These are phyloP conservation scores for Aix galericulata DNA, from an alignment of 2,113 vertebrate species.

Conservation along the genomic window DNA sequence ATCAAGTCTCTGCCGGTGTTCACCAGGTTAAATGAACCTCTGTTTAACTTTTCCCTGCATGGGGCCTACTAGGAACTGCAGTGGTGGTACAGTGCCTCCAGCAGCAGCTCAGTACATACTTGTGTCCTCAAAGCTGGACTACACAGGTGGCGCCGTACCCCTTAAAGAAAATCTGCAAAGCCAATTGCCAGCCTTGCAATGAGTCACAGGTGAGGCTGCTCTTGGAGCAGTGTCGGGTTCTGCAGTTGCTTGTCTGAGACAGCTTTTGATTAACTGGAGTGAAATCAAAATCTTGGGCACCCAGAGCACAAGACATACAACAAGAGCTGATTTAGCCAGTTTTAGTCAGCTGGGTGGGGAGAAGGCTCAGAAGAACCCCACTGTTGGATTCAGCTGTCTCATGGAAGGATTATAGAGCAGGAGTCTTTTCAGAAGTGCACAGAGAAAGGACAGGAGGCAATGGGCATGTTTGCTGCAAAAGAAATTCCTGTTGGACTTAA, in stretches of 20 bases:
- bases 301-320: not conserved
- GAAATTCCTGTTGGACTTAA: not conserved
- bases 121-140: not conserved
- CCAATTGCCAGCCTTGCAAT: not conserved
- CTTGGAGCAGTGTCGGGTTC: not conserved
- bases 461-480: fast-evolving
- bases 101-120: not conserved
- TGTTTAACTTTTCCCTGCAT: not conserved
- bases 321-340: not conserved
- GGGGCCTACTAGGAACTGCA: not conserved
- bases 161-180: not conserved
- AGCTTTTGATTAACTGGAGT: not conserved
- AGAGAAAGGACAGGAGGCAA: not conserved
- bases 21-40: not conserved
- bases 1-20: not conserved
- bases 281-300: not conserved
- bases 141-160: too few relatives aligned
- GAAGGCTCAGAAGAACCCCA: not conserved
- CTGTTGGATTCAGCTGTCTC: not conserved
- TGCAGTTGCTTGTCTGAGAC: not conserved
- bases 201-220: not conserved
- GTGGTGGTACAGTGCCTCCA: not conserved
- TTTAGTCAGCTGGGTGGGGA: not conserved
- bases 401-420: not conserved
- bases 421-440: not conserved